phyloP scores from a whole-genome alignment of 1,140 invertebrate genomes.

The Lordiphosa stackelbergi region DNA sequence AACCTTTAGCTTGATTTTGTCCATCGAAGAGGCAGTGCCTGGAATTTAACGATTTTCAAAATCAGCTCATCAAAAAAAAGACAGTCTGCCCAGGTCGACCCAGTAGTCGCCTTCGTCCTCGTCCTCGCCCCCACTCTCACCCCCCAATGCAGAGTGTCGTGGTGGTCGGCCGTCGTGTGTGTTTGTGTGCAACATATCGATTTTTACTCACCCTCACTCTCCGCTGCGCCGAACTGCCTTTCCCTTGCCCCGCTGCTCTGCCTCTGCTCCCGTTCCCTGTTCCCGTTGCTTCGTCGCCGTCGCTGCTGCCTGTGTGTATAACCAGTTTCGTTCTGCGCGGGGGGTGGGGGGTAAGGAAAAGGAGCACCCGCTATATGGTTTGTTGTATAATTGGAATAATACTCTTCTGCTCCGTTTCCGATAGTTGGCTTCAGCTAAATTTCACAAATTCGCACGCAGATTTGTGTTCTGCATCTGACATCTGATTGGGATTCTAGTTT shows the following conservation, averaged over 20 bases:
- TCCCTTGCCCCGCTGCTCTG: constrained; percentile 22
- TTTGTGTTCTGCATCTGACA: constrained; percentile 47
- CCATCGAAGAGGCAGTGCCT: constrained; percentile 50
- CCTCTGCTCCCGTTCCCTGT: constrained; percentile 50
- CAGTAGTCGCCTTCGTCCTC: constrained; percentile 19
- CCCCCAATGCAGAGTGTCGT: constrained; percentile 42
- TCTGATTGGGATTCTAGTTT: constrained; percentile 34
- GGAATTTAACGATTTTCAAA: constrained; percentile 34
- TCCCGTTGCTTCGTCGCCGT: constrained; percentile 35
- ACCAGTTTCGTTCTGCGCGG: constrained; percentile 64
- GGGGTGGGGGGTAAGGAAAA: constrained; percentile 18
- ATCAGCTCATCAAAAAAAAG: constrained; percentile 29
- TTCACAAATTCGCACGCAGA: constrained; percentile 56
- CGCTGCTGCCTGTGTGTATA: constrained; percentile 61
- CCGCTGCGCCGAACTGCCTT: constrained; percentile 50
- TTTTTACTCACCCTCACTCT: constrained; percentile 72
- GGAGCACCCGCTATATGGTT: constrained; percentile 32
- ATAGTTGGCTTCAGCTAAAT: constrained; percentile 39
- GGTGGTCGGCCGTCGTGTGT: constrained; percentile 47
- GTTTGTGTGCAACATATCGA: constrained; percentile 72
- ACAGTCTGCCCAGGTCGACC: constrained; percentile 40
- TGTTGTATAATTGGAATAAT: constrained; percentile 70
- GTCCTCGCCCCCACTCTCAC: constrained; percentile 38
- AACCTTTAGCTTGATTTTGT: constrained; percentile 73
- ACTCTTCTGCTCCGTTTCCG: constrained; percentile 24